Evolutionary conservation across 2,113 vertebrate genomes (phyloP).

Genomic region (Mastomys coucha): DNA sequence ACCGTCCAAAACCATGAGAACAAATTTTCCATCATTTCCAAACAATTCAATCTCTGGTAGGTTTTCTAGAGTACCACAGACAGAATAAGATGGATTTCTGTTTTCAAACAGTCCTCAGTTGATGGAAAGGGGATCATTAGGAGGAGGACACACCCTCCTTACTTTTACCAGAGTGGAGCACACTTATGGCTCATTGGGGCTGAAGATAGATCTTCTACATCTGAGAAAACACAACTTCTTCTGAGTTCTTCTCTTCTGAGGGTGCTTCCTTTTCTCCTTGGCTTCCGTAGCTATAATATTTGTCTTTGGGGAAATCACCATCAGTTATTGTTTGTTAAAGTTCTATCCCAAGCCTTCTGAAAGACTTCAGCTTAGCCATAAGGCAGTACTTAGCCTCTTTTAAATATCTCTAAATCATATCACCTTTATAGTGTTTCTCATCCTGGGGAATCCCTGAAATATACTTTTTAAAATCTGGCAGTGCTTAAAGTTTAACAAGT

Average conservation of each 20-base stretch:
- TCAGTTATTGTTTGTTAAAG: background rate
- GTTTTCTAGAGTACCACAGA: background rate
- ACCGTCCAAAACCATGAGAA: background rate
- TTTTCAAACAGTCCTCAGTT: background rate
- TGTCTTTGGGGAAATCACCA: background rate
- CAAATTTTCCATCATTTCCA: background rate
- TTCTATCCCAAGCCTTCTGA: too few species aligned
- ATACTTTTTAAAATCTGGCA: background rate
- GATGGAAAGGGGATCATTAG: fast-evolving
- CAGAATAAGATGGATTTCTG: background rate
- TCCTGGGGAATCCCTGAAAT: background rate
- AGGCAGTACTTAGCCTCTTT: background rate
- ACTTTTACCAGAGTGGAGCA: background rate
- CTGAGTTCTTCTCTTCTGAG: background rate
- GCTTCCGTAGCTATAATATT: background rate
- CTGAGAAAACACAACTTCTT: background rate
- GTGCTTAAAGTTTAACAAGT: background rate
- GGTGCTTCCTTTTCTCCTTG: background rate
- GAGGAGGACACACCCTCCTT: fast-evolving
- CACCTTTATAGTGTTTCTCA: background rate
- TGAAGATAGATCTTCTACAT: fast-evolving
- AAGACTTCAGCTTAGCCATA: background rate
- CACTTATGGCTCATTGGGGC: background rate
- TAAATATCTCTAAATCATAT: background rate
- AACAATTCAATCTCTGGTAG: background rate